A percentile compares a stretch with the other conserved stretches of the same genome.
phyloP scores from a whole-genome alignment of 2,113 vertebrate species.

The Motacilla alba region DNA sequence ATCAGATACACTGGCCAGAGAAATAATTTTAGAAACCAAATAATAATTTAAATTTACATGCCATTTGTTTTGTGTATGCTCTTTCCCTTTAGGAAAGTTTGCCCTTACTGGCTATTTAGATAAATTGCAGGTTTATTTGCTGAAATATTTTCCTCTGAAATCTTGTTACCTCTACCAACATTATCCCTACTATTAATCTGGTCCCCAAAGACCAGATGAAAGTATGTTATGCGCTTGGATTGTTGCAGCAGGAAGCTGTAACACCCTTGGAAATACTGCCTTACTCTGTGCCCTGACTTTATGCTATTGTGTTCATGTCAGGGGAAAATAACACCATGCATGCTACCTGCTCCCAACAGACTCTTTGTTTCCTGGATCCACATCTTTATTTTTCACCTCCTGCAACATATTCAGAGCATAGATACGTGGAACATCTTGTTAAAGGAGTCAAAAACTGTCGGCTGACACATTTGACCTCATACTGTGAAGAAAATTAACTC shows the following conservation, averaged over 20 bases:
- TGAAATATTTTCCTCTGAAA: background rate
- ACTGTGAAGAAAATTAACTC: background rate
- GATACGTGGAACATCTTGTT: background rate
- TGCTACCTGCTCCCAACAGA: background rate
- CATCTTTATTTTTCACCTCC: background rate
- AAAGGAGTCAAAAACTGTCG: background rate
- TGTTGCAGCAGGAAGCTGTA: background rate
- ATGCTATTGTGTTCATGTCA: background rate
- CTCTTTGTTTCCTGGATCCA: background rate
- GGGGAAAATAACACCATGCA: background rate
- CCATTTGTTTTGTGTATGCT: background rate
- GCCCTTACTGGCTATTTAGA: background rate
- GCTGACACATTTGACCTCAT: background rate
- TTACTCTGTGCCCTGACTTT: background rate
- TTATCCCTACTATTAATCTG: background rate
- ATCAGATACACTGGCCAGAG: background rate
- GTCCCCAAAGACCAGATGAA: background rate
- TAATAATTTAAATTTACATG: background rate
- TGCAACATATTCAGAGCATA: background rate
- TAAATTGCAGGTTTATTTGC: background rate
- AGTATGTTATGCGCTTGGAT: background rate
- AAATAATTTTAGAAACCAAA: background rate
- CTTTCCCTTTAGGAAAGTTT: background rate
- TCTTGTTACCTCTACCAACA: background rate
- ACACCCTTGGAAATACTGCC: background rate